Conservation (phyloP, 2,797 vertebrate genomes). For the Amniataba percoides region DNA sequence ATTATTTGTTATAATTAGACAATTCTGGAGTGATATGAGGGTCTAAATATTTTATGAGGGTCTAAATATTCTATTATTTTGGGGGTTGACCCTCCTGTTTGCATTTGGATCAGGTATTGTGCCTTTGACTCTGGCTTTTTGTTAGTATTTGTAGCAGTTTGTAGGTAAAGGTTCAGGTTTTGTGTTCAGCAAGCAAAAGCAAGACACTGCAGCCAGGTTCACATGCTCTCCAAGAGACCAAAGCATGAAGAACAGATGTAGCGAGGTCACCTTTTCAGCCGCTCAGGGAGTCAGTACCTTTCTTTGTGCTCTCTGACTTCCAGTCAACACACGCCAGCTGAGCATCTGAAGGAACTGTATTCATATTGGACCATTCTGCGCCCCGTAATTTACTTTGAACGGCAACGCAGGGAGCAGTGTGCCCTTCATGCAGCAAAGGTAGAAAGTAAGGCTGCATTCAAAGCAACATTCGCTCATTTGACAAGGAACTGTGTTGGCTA, state of each 20-base stretch:
- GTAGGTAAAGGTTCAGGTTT: constrained; percentile 8
- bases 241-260: constrained; percentile 13
- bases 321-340: background rate
- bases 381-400: background rate
- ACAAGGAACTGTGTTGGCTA: too few relatives aligned
- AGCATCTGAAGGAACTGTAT: background rate
- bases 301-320: background rate
- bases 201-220: constrained; percentile 1
- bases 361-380: background rate
- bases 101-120: background rate
- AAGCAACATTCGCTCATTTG: background rate
- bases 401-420: background rate
- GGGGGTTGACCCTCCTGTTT: background rate
- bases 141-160: constrained; percentile 16
- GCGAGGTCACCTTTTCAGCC: constrained; percentile 1
- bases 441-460: background rate
- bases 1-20: too few relatives aligned
- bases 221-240: background rate
- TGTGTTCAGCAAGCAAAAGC: constrained; percentile 13
- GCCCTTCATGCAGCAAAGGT: background rate
- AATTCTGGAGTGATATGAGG: too few relatives aligned
- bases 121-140: background rate
- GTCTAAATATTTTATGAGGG: too few relatives aligned
- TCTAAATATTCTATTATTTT: background rate
- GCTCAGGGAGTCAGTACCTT: background rate